Base-by-base conservation (phyloP, 2,888 invertebrate genomes). In the Eubasilissa splendida region DNA sequence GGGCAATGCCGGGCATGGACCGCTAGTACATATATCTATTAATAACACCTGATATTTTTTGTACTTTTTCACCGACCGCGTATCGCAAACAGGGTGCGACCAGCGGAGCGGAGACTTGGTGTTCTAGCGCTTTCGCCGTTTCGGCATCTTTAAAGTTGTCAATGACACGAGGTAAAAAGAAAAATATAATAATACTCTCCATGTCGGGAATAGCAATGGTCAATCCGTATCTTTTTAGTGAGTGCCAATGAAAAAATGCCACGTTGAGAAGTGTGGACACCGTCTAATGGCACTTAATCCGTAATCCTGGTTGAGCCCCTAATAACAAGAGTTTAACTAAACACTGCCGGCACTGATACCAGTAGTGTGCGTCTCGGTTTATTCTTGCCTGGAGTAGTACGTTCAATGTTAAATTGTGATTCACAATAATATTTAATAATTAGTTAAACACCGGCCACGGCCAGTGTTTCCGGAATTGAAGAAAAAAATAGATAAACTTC, bases 261-360 rank as follows among this genome's bases (percentile, higher is more conserved):
- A 71, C 22, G 71, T 60, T 78, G 63, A 53, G 65, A 56, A 71
- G 78, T 65, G 68, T 65, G 59, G 59, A 65, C 52, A 63, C 22
- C 3, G 50, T 71, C 53, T 77, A 80, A 80, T 71, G 77, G 63
- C 60, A 56, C 77, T 60, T 77, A 77, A 77, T 77, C 77, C 77
- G 8, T 71, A 77, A 80, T 77, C 76, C 75, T 53, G 56, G 66
- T 63, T 77, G 42, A 77, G 76, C 22, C 66, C 59, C 74, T 63
- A 80, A 54, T 71, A 71, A 77, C 74, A 80, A 80, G 58, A 77
- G 74, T 80, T 77, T 77, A 80, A 58, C 77, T 74, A 77, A 77
- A 71, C 33, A 56, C 9, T 54, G 54, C 71, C 22, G 54, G 71
- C 56, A 80, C 76, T 77, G 33, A 63, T 80, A 54, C 60, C 53